Percentiles rank a stretch among this genome's conserved stretches.
Evolutionary conservation across 2,888 invertebrate species (phyloP).

Genomic region (Zygogramma bicolorata): DNA sequence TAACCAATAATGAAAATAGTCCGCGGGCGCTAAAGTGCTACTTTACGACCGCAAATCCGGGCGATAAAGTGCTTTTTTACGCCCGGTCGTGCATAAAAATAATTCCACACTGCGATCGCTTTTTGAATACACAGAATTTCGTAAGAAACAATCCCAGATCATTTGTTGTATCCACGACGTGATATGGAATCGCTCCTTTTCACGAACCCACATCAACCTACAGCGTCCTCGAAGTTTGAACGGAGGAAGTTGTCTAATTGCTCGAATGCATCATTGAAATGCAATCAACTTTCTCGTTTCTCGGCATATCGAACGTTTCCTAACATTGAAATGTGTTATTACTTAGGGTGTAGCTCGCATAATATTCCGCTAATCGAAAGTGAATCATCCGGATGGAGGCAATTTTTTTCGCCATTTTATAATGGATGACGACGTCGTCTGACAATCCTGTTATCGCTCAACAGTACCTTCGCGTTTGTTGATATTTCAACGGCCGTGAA

Average conservation of each 20-base stretch:
- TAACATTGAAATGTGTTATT: not conserved
- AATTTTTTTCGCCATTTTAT: not conserved
- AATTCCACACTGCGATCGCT: too few relatives aligned
- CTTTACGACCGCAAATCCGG: too few relatives aligned
- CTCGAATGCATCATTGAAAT: not conserved
- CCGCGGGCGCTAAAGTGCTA: too few relatives aligned
- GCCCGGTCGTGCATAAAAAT: too few relatives aligned
- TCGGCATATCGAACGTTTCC: not conserved
- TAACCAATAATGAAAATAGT: too few relatives aligned
- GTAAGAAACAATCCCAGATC: too few relatives aligned
- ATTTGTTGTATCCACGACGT: too few relatives aligned
- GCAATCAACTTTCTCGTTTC: not conserved
- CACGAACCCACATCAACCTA: not conserved
- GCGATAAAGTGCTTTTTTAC: too few relatives aligned
- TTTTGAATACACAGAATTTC: too few relatives aligned
- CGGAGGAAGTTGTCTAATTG: not conserved
- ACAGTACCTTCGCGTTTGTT: not conserved
- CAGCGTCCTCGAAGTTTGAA: not conserved
- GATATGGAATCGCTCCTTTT: too few relatives aligned
- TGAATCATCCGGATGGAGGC: conserved; percentile 1
- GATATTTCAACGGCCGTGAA: not conserved
- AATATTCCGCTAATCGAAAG: not conserved
- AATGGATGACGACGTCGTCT: not conserved
- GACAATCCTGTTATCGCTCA: not conserved
- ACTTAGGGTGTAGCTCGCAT: not conserved